Evolutionary conservation across 1,140 invertebrate species (phyloP).

Genomic region (Acromyrmex echinatior): DNA sequence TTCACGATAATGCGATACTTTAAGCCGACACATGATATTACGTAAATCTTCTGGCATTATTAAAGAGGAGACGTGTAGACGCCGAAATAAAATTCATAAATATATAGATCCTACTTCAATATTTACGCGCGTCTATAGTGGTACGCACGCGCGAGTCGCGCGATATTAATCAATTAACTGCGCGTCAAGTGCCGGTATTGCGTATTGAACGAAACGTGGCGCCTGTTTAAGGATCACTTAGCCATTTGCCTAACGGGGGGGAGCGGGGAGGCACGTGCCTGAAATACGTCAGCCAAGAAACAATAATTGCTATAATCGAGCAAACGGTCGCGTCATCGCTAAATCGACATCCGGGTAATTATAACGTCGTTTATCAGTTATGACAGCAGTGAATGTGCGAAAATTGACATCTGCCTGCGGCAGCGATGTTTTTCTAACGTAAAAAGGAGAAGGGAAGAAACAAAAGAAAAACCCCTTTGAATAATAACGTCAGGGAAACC

Average conservation of each 20-base stretch:
- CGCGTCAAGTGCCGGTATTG: conserved; percentile 25
- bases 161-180: conserved; percentile 54
- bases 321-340: conserved; percentile 9
- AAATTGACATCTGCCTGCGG: conserved; percentile 58
- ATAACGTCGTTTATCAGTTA: conserved; percentile 67
- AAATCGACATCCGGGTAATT: conserved; percentile 41
- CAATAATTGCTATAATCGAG: conserved; percentile 54
- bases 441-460: conserved; percentile 25
- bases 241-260: neutral
- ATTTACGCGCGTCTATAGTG: neutral
- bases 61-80: conserved; percentile 24
- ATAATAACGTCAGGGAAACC: conserved; percentile 61
- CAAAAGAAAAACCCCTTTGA: conserved; percentile 41
- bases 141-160: neutral
- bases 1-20: conserved; percentile 24
- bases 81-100: conserved; percentile 53
- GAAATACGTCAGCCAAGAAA: conserved; percentile 59
- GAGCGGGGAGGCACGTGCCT: neutral
- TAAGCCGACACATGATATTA: conserved; percentile 47
- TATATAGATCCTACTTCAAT: conserved; percentile 21
- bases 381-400: conserved; percentile 58
- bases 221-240: conserved; percentile 45
- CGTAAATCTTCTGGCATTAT: conserved; percentile 49
- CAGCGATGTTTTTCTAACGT: conserved; percentile 40
- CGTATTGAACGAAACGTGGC: conserved; percentile 34